Evolutionary conservation across 2,113 vertebrate genomes (phyloP), one percentile per base, ranked within the genome.

Genomic region (Cephalopterus ornatus): DNA sequence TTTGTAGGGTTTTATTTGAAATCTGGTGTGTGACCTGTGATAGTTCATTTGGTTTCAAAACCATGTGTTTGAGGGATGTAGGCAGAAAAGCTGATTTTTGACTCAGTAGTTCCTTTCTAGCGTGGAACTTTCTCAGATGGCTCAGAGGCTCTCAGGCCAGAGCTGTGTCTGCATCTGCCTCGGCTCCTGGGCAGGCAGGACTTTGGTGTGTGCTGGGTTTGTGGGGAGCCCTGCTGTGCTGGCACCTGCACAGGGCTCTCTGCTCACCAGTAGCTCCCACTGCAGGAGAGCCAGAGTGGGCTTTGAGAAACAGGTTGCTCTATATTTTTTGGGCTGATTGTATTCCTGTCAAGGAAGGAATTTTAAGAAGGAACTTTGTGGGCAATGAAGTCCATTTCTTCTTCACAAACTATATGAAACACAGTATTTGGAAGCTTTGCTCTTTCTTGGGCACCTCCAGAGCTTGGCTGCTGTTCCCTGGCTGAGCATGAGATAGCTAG

Each of bases 11-110:
- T 92, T 72, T 61, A 17, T 58, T 53, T 83, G 74, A 83, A 79
- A 70, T 30, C 24, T 56, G 41, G 0, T 41, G 12, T 62, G 46
- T 50, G 63, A 12, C 33, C 47, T 79, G 1, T 26, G 13, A 4
- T 11, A 18, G 16, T n/a, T 35, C 15, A 61, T 68, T 88, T 65
- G 7, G 13, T 47, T 86, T 84, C 5, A 46, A 83, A 94, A 2
- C 4, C 3, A 6, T 5, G 1, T 26, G 5, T 32, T 76, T 42
- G 8, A 4, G 46, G 17, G 7, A 5, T 5, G 1, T 18, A 22
- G 47, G 41, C 30, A 76, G 18, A 3, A 39, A 82, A 42, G 14
- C 9, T 17, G 11, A 2, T 6, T 89, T 85, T 53, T 42, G 24
- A 35, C 37, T 23, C 32, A 3, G 1, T 62, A 32, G 26, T 32